Evolutionary conservation across 2,113 vertebrate genomes (phyloP).

Genomic region (Kryptolebias marmoratus): DNA sequence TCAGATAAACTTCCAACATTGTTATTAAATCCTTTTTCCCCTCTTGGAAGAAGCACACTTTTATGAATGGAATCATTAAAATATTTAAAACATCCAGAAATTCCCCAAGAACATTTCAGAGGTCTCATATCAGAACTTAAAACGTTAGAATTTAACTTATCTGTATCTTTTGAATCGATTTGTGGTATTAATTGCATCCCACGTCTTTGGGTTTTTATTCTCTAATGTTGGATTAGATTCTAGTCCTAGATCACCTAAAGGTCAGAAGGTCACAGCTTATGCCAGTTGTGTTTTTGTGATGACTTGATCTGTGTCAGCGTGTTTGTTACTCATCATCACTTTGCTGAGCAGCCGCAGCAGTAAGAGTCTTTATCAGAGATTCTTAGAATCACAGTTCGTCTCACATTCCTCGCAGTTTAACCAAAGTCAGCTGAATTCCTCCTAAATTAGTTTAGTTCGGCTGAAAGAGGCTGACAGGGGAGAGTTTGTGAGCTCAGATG

Average conservation of each 20-base stretch:
- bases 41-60: too few species aligned
- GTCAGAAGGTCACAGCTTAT: neutral
- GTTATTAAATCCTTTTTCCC: too few species aligned
- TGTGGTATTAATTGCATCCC: too few species aligned
- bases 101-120: too few species aligned
- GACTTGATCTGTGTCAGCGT: neutral
- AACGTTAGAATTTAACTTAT: too few species aligned
- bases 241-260: neutral
- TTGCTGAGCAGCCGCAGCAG: neutral
- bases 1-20: too few species aligned
- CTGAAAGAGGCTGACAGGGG: conserved; percentile 25
- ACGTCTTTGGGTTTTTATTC: too few species aligned
- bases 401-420: conserved; percentile 16
- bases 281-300: neutral
- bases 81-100: too few species aligned
- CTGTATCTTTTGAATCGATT: too few species aligned
- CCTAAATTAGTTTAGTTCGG: conserved; percentile 12
- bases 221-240: too few species aligned
- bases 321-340: neutral
- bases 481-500: conserved; percentile 15
- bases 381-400: conserved; percentile 1
- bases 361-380: neutral
- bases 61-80: too few species aligned
- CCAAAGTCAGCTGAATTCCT: conserved; percentile 48
- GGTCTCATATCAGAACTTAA: too few species aligned